Conservation (phyloP, 2,113 vertebrate genomes). For the Todiramphus saurophagus region DNA sequence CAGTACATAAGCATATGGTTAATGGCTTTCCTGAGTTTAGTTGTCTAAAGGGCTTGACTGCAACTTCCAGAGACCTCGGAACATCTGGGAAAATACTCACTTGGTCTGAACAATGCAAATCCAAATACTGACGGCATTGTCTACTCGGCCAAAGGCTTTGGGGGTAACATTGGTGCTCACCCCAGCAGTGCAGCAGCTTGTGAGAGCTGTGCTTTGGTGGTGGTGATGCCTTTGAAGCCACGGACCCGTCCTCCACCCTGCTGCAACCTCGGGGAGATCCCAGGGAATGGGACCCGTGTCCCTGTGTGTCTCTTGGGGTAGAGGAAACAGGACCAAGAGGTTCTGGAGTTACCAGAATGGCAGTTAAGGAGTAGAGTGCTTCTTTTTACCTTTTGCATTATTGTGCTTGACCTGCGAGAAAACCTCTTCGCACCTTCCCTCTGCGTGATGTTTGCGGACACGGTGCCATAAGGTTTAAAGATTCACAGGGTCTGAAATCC, state of each 20-base stretch:
- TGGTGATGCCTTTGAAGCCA: accelerated
- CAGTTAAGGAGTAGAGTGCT: background rate
- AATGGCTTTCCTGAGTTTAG: background rate
- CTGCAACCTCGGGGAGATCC: too few relatives aligned
- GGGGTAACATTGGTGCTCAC: background rate
- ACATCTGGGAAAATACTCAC: conserved; percentile 4
- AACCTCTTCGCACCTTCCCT: background rate
- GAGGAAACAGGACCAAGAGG: background rate
- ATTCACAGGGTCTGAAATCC: background rate
- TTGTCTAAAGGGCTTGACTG: background rate
- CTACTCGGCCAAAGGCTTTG: background rate
- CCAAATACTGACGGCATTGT: accelerated
- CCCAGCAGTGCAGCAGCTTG: background rate
- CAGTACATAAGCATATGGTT: background rate
- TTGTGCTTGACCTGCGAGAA: background rate
- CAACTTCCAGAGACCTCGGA: background rate
- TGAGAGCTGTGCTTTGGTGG: background rate
- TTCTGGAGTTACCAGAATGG: background rate
- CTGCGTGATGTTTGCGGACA: background rate
- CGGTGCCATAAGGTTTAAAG: accelerated
- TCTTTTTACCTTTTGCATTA: accelerated
- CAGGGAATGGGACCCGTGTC: background rate
- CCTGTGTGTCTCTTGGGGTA: background rate
- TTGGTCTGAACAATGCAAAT: background rate
- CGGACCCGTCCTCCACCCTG: background rate